Evolutionary conservation across 2,888 invertebrate genomes (phyloP).

Genomic region (Clostera curtula): DNA sequence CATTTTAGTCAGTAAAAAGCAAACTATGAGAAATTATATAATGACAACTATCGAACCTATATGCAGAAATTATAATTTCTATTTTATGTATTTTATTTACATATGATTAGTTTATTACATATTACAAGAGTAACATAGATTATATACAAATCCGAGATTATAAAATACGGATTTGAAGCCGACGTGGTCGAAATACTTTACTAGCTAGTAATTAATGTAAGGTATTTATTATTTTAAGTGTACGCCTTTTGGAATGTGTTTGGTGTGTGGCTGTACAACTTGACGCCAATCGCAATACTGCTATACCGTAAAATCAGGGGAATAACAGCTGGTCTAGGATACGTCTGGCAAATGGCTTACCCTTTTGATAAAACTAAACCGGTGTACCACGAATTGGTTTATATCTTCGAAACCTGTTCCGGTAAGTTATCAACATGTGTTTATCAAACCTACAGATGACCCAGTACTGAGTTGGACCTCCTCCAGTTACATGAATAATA

Average conservation of each 20-base stretch:
- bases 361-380: slow-evolving; percentile 57
- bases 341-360: slow-evolving; percentile 47
- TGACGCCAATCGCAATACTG: slow-evolving; percentile 44
- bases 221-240: slow-evolving; percentile 31
- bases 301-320: slow-evolving; percentile 34
- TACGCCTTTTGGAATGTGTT: slow-evolving; percentile 49
- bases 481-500: too few relatives aligned
- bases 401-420: slow-evolving; percentile 41
- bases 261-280: slow-evolving; percentile 44
- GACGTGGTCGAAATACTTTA: too few relatives aligned
- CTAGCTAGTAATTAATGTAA: not conserved
- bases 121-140: too few relatives aligned
- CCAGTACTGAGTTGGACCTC: not conserved
- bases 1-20: too few relatives aligned
- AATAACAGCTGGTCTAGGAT: slow-evolving; percentile 36
- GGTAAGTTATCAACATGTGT: slow-evolving; percentile 33
- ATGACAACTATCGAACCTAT: too few relatives aligned
- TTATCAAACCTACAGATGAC: too few relatives aligned
- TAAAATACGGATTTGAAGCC: too few relatives aligned
- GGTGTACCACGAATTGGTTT: slow-evolving; percentile 38
- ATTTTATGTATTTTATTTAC: too few relatives aligned
- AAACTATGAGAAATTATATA: too few relatives aligned
- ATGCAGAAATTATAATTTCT: too few relatives aligned
- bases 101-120: too few relatives aligned
- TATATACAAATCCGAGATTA: too few relatives aligned